Percentiles rank a stretch among this genome's conserved stretches.
Conservation (phyloP, 2,797 vertebrate species). For the Microtus agrestis region DNA sequence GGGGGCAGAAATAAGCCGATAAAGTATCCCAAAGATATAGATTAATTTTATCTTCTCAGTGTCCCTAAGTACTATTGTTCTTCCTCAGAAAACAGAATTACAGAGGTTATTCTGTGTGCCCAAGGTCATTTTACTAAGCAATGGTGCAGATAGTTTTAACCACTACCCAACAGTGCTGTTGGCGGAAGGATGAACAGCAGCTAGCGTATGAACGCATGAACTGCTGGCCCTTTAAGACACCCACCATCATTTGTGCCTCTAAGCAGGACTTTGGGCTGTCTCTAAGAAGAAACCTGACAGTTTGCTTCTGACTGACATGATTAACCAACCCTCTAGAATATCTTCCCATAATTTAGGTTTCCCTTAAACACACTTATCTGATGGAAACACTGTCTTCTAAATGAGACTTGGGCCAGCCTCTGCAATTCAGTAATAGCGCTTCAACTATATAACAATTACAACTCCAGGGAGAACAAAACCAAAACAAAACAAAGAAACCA, state of each 20-base stretch:
- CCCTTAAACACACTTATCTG: neutral
- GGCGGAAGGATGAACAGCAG: neutral
- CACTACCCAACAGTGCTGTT: rapidly evolving
- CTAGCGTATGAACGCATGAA: too few relatives aligned
- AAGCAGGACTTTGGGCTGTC: neutral
- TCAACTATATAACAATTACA: neutral
- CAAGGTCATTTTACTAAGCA: neutral
- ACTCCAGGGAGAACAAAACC: neutral
- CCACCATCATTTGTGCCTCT: too few relatives aligned
- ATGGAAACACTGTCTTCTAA: neutral
- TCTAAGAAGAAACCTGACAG: neutral
- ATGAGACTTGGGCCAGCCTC: neutral
- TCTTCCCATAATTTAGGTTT: neutral
- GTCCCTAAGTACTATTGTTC: neutral
- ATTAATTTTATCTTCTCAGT: constrained; percentile 2
- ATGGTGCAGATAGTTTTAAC: too few relatives aligned
- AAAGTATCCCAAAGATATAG: constrained; percentile 11
- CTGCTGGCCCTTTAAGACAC: neutral
- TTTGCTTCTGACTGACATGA: neutral
- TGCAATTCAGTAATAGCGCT: neutral
- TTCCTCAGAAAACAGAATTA: constrained; percentile 26
- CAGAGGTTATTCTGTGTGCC: neutral
- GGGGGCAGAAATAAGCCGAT: neutral
- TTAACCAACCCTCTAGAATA: neutral
- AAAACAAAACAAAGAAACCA: neutral